Evolutionary conservation across 2,113 vertebrate genomes (phyloP).

Genomic region (Theropithecus gelada): DNA sequence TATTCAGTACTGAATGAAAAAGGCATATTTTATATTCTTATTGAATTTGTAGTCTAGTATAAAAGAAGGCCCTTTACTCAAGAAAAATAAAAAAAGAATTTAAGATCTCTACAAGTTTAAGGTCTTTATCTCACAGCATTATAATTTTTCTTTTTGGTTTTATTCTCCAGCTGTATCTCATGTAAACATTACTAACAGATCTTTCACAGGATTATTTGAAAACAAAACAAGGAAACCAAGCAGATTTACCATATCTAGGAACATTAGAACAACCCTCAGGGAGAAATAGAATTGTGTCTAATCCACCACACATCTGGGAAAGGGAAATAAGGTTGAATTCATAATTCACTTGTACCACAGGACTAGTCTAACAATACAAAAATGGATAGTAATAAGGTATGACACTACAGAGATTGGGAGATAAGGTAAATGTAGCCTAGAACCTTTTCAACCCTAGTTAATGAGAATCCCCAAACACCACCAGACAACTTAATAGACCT

Average conservation of each 20-base stretch:
- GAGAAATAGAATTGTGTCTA: background rate
- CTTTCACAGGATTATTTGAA: background rate
- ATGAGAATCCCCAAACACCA: background rate
- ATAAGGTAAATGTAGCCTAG: background rate
- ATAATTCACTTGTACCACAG: background rate
- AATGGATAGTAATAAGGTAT: background rate
- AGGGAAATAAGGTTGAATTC: background rate
- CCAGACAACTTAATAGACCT: background rate
- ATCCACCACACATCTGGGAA: background rate
- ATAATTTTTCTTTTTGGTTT: background rate
- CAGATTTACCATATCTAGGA: background rate
- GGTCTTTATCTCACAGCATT: background rate
- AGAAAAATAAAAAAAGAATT: background rate
- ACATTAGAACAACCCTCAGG: background rate
- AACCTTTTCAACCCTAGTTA: background rate
- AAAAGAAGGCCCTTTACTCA: background rate
- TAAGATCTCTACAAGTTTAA: background rate
- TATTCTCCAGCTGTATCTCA: background rate
- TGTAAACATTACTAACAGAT: background rate
- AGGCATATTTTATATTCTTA: background rate
- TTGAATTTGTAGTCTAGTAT: background rate
- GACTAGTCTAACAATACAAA: background rate
- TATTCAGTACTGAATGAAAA: background rate
- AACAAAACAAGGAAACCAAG: background rate
- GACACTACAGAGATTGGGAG: background rate